Conservation (phyloP, 1,140 invertebrate species). For the Heliconius hewitsoni region DNA sequence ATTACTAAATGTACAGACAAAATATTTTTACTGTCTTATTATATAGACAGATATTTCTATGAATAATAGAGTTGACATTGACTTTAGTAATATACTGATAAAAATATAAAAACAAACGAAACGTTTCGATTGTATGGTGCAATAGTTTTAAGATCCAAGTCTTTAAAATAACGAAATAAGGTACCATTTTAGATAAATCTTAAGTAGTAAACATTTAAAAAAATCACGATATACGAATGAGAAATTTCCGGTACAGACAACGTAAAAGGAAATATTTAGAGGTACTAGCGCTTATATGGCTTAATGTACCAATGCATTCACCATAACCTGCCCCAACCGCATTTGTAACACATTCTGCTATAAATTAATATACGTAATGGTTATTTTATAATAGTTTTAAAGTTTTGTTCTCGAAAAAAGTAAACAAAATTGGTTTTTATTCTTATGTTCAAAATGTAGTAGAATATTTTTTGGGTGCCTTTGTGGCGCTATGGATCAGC, state of each 20-base stretch:
- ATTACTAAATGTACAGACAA: too few species aligned
- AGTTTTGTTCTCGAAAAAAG: not conserved
- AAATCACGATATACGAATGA: constrained; percentile 14
- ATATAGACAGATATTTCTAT: too few species aligned
- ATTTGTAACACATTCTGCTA: constrained; percentile 1
- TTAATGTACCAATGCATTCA: constrained; percentile 30
- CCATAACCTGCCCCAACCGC: constrained; percentile 14
- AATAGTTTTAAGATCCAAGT: not conserved
- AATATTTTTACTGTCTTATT: too few species aligned
- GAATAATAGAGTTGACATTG: not conserved
- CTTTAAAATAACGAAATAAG: constrained; percentile 1
- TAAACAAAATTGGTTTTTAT: not conserved
- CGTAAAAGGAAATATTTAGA: constrained; percentile 27
- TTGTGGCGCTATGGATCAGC: too few species aligned
- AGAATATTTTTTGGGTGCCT: too few species aligned
- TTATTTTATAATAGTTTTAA: not conserved
- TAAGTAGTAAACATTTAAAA: not conserved
- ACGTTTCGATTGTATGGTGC: not conserved
- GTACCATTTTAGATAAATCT: not conserved
- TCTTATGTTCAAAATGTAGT: too few species aligned
- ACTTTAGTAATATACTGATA: not conserved
- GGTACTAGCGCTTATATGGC: constrained; percentile 19
- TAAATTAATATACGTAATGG: not conserved
- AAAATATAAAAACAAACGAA: not conserved
- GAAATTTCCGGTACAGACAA: constrained; percentile 17